Percentiles rank a stretch among this genome's conserved stretches.
Conservation (phyloP, 2,888 invertebrate genomes). For the Ephialtes manifestator region DNA sequence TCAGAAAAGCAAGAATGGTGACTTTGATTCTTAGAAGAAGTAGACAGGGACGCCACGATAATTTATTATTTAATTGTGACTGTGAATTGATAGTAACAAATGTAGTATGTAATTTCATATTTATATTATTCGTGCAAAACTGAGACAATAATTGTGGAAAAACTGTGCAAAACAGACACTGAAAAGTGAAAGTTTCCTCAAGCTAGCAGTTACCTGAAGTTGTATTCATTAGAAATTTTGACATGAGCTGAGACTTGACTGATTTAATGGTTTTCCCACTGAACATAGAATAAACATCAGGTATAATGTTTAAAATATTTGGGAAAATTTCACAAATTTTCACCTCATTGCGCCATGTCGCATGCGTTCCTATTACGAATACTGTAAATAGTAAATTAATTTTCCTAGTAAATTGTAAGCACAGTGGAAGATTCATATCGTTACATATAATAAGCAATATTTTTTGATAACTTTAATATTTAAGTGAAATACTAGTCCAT, state of each 20-base stretch:
- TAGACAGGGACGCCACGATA: constrained; percentile 14
- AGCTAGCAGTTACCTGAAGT: constrained; percentile 43
- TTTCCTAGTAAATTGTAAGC: constrained; percentile 13
- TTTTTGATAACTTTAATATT: constrained; percentile 49
- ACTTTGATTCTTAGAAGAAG: neutral
- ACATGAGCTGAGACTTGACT: constrained; percentile 6
- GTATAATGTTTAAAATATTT: constrained; percentile 17
- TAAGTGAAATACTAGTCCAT: constrained; percentile 68
- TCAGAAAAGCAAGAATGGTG: constrained; percentile 11
- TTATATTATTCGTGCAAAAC: constrained; percentile 19
- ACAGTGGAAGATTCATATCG: constrained; percentile 45
- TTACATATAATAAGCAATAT: constrained; percentile 34
- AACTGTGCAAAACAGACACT: constrained; percentile 10
- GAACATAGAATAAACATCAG: constrained; percentile 9
- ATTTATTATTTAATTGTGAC: constrained; percentile 30
- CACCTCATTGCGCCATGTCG: constrained; percentile 13
- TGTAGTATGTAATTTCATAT: constrained; percentile 29
- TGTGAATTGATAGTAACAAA: constrained; percentile 35
- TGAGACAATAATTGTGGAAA: neutral
- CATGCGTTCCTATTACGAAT: constrained; percentile 71
- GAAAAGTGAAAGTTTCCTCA: constrained; percentile 64
- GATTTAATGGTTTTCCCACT: constrained; percentile 31
- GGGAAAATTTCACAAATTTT: constrained; percentile 24
- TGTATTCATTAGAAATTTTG: constrained; percentile 51
- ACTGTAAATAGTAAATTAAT: constrained; percentile 57